Base-by-base conservation (phyloP, 2,797 vertebrate genomes). In the Rhinella marina region DNA sequence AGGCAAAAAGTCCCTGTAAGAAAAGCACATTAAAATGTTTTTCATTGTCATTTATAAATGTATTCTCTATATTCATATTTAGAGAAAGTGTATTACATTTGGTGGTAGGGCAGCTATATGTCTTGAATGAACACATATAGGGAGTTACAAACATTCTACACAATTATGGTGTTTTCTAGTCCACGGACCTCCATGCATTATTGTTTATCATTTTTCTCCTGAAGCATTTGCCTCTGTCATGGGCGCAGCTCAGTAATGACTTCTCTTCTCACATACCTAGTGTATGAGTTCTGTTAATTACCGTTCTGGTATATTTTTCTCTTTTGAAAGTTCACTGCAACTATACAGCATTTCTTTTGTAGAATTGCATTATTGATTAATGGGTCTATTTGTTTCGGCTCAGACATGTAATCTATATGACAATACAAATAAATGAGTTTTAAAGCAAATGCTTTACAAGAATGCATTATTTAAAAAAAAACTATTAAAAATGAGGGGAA, bases 121-220 rank as follows among this genome's bases (percentile, higher is more conserved):
- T 32, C 3, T 41, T 3, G 41, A 41, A 41, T 41, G 41, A 41
- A 41, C 13, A 3, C 12, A 41, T 48, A 41, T 32, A 59, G 54
- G 19, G 25, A 59, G 54, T 79, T 19, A 11, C 7, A 79, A 81
- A 41, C 59, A 61, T 62, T 41, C 5, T 62, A 61, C 29, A 81
- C 14, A 57, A 21, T 25, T 27, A 57, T 73, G 72, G 21, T 13
- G 32, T 75, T 7, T 56, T 56, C 41, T 57, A 59, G 50, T n/a
- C 13, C 21, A 72, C 7, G 14, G 25, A 72, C 57, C 82, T 27
- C 19, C 32, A 25, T 72, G 32, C 21, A 48, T 48, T 19, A 68
- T 48, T 82, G 62, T 82, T 82, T 68, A 82, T 66, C 23, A 82
- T 84, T 84, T 75, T 84, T 75, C 82, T 76, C 23, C 2, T n/a